phyloP scores from a whole-genome alignment of 2,113 vertebrate species.

The Hystrix brachyura region DNA sequence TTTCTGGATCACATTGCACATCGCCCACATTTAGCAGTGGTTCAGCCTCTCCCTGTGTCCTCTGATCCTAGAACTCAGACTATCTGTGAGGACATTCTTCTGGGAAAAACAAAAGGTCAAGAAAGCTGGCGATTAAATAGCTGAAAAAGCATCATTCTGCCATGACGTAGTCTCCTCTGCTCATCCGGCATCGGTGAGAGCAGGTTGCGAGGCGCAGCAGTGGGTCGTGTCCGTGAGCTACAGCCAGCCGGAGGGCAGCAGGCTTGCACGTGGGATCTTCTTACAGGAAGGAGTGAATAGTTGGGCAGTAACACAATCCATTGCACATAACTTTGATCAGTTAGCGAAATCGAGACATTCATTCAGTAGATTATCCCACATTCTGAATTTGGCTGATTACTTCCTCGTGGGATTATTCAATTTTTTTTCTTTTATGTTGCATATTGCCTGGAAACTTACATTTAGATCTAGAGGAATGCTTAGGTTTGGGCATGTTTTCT shows the following conservation, averaged over 20 bases:
- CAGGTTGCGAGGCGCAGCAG: not conserved
- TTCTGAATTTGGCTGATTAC: not conserved
- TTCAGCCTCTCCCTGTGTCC: not conserved
- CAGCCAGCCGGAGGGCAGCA: not conserved
- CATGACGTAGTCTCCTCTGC: not conserved
- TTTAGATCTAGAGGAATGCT: not conserved
- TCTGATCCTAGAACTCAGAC: not conserved
- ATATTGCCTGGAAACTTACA: not conserved
- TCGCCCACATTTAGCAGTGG: not conserved
- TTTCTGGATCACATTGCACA: not conserved
- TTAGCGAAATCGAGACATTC: conserved; percentile 12
- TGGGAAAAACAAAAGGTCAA: not conserved
- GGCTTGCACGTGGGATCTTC: not conserved
- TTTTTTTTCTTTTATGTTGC: not conserved
- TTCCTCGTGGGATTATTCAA: not conserved
- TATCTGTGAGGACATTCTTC: not conserved
- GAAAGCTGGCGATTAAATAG: not conserved
- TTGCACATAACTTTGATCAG: not conserved
- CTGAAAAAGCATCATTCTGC: not conserved
- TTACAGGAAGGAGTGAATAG: not conserved
- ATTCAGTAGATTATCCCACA: not conserved
- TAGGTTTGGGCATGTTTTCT: not conserved
- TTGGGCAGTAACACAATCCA: not conserved
- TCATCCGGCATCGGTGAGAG: not conserved
- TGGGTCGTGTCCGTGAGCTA: not conserved